Evolutionary conservation across 2,888 invertebrate species (phyloP), one percentile per base, ranked within the genome.

Genomic region (Amitus sp.): DNA sequence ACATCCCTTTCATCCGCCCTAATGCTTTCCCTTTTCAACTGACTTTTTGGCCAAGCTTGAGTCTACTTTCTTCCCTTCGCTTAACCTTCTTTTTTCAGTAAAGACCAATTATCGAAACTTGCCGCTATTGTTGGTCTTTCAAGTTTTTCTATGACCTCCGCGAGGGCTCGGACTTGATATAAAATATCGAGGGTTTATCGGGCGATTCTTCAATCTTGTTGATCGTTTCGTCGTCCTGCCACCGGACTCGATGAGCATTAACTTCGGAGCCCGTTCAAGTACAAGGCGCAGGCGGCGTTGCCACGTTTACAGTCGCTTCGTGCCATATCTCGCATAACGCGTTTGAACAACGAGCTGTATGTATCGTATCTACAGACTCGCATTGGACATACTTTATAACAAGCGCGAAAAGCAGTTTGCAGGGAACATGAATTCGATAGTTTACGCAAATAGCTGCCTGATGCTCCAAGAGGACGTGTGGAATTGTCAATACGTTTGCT

Each of bases 401-500:
- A 50, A 57, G 42, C 34, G 47, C 59, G 53, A 45, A 56, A 51
- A 56, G 43, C 53, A 33, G 56, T 57, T 56, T 45, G 64, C 60
- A 53, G 56, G 56, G 64, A 64, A 56, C 60, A 60, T 46, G 60
- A 60, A 57, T 60, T 60, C 57, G 57, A 64, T 57, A 57, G 64
- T 64, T 64, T 56, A 64, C 64, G 64, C 64, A 60, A 64, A 64
- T 64, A 60, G 56, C 53, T n/a, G n/a, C n/a, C n/a, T n/a, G 46
- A 40, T 20, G 47, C 10, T 54, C 17, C 39, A 19, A 47, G 50
- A 12, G 39, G 37, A 42, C 15, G 43, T 23, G 23, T 4, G 13
- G 43, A 27, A 43, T 34, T 42, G 42, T 42, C 42, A 42, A 57
- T 47, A 57, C 64, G 64, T 59, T 56, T 60, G 54, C 52, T 55